phyloP scores from a whole-genome alignment of 2,113 vertebrate species.

The Vanacampus margaritifer region DNA sequence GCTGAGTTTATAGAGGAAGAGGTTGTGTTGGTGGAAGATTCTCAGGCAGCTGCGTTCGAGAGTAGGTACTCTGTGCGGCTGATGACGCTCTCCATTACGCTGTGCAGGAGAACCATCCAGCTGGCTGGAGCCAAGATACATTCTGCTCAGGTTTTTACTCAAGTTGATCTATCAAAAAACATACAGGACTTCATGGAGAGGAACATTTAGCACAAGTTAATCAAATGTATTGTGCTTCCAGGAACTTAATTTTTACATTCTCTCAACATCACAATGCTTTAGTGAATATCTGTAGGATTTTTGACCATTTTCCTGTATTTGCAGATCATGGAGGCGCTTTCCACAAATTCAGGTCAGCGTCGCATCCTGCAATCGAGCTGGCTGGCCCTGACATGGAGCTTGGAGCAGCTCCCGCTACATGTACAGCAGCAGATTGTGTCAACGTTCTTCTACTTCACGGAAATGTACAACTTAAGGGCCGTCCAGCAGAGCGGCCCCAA shows the following conservation, averaged over 20 bases:
- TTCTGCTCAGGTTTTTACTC: constrained; percentile 59
- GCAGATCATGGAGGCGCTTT: constrained; percentile 51
- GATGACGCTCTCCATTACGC: constrained; percentile 74
- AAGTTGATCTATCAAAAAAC: not conserved
- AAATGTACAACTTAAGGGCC: constrained; percentile 71
- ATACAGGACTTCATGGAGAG: not conserved
- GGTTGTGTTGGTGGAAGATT: constrained; percentile 72
- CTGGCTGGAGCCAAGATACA: constrained; percentile 69
- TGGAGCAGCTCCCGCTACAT: constrained; percentile 78
- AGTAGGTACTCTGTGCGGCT: constrained; percentile 71
- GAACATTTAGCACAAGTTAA: not conserved
- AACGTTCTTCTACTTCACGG: constrained; percentile 69
- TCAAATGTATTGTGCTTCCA: not conserved
- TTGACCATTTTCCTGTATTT: not conserved
- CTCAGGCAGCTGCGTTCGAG: constrained; percentile 64
- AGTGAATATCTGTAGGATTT: not conserved
- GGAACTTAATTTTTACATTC: too few species aligned
- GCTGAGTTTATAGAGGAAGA: constrained; percentile 63
- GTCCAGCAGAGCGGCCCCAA: constrained; percentile 50
- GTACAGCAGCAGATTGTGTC: constrained; percentile 76
- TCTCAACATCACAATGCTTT: too few species aligned
- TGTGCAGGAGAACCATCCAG: constrained; percentile 75
- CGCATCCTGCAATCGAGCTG: constrained; percentile 77
- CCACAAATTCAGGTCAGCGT: constrained; percentile 51
- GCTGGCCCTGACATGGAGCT: constrained; percentile 62